These are phyloP conservation scores for Gobio gobio DNA, from an alignment of 2,113 vertebrate genomes.

Conservation along the genomic window DNA sequence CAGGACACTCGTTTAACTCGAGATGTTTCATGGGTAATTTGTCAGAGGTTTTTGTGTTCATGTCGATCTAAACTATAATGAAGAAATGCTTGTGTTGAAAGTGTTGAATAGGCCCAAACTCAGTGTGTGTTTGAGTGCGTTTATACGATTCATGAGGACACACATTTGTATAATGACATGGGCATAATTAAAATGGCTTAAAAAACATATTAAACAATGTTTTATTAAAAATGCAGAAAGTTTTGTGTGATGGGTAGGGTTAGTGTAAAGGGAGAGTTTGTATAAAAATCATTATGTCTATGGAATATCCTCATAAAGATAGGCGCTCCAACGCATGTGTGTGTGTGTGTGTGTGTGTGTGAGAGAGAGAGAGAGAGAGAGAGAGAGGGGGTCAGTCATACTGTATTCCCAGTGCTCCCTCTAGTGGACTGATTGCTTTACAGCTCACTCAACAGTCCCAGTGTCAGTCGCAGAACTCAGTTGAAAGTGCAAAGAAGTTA, in stretches of 20 bases:
- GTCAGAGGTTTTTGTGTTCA: background rate
- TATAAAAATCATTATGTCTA: no score
- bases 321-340: background rate
- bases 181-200: no score
- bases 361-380: slow-evolving; percentile 7
- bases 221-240: no score
- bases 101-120: background rate
- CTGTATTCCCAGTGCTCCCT: slow-evolving; percentile 58
- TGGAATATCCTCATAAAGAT: no score
- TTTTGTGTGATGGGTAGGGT: no score
- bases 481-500: background rate
- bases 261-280: no score
- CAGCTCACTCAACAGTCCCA: background rate
- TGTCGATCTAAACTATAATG: background rate
- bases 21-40: background rate
- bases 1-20: background rate
- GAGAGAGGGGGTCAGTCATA: slow-evolving; percentile 31
- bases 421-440: slow-evolving; percentile 52
- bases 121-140: background rate
- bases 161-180: no score
- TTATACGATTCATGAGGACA: background rate
- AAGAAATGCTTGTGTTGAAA: background rate
- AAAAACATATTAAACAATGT: no score
- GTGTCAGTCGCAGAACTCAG: background rate
- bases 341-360: background rate